These are phyloP conservation scores for Sphaerolaimus hirsutus DNA, from an alignment of 2,888 invertebrate genomes.

Conservation along the genomic window DNA sequence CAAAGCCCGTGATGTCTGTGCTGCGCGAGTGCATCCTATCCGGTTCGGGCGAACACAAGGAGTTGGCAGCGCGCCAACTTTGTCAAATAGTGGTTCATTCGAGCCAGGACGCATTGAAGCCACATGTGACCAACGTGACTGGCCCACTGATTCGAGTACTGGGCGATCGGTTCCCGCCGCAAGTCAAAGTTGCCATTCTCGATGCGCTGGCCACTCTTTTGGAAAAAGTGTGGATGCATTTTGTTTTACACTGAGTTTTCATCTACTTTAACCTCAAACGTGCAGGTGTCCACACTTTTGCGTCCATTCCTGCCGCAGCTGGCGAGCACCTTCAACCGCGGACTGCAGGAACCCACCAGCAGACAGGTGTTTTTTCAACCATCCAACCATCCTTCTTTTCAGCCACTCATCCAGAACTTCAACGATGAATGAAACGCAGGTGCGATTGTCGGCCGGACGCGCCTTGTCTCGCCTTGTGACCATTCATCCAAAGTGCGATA, in stretches of 20 bases:
- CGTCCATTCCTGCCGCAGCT: conserved; percentile 94
- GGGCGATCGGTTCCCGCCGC: conserved; percentile 61
- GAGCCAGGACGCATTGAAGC: conserved; percentile 11
- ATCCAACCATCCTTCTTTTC: too few species aligned
- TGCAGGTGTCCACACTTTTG: conserved; percentile 64
- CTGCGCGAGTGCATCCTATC: conserved; percentile 87
- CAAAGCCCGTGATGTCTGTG: conserved; percentile 70
- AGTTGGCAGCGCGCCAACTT: conserved; percentile 74
- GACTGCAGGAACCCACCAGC: conserved; percentile 50
- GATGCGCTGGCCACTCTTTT: conserved; percentile 75
- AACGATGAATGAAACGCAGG: conserved; percentile 46
- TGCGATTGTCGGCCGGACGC: conserved; percentile 57
- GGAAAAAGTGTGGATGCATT: conserved; percentile 44
- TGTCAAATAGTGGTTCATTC: too few species aligned
- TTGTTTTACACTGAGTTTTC: not conserved
- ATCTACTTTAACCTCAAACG: not conserved
- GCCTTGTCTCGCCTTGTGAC: conserved; percentile 33
- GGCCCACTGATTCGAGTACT: conserved; percentile 90
- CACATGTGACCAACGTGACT: conserved; percentile 85
- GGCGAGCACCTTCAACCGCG: conserved; percentile 74
- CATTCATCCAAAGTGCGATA: conserved; percentile 77
- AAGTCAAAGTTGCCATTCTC: conserved; percentile 78
- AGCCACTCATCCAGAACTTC: too few species aligned
- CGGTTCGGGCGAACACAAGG: conserved; percentile 80
- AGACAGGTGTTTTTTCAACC: conserved; percentile 12